Conservation (phyloP, 2,113 vertebrate species). For the Psammodynastes pulverulentus region DNA sequence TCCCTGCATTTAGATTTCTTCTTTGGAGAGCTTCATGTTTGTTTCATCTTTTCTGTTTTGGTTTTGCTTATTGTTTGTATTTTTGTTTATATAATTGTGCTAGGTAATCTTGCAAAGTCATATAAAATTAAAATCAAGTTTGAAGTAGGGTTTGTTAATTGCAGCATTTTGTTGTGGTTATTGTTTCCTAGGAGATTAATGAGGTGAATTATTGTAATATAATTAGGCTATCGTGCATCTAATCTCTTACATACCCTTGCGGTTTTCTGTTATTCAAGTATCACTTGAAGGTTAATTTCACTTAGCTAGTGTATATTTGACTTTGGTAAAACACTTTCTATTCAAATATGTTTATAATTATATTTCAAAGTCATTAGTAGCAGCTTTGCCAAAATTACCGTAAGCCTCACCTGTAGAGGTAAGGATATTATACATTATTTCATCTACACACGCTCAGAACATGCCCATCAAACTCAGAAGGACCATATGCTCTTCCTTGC, state of each 20-base stretch:
- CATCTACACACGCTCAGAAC: not conserved
- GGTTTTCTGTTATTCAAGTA: conserved; percentile 68
- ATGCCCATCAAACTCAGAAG: not conserved
- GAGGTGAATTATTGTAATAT: conserved; percentile 77
- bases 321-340: conserved; percentile 64
- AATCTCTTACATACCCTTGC: conserved; percentile 70
- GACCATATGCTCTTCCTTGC: not conserved
- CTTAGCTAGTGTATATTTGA: conserved; percentile 69
- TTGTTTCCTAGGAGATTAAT: conserved; percentile 81
- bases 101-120: conserved; percentile 60
- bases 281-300: conserved; percentile 76
- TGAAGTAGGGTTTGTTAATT: conserved; percentile 74
- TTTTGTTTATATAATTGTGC: conserved; percentile 39
- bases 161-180: conserved; percentile 73
- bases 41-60: conserved; percentile 4
- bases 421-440: conserved; percentile 24
- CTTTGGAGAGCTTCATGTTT: conserved; percentile 33
- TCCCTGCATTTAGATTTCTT: conserved; percentile 5
- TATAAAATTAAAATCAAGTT: conserved; percentile 72
- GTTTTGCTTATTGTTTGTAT: conserved; percentile 35
- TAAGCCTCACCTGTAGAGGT: conserved; percentile 32
- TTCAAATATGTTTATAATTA: conserved; percentile 73
- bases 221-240: conserved; percentile 73
- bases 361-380: conserved; percentile 68
- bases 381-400: conserved; percentile 50